Base-by-base conservation (phyloP, 1,140 invertebrate genomes). In the Dinothrombium tinctorium region DNA sequence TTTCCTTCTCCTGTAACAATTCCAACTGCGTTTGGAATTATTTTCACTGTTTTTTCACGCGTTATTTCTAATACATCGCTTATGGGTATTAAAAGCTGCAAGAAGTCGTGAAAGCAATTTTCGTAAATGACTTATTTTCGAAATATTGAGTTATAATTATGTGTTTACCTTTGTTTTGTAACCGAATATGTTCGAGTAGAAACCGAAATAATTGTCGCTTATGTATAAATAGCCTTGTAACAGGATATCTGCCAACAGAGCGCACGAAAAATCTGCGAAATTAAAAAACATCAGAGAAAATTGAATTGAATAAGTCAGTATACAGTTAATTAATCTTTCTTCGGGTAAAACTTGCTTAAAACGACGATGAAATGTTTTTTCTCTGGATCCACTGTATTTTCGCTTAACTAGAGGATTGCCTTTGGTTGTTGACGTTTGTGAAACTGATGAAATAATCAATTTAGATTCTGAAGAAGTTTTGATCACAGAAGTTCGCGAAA, bases 141-240 rank as follows among this genome's bases (percentile, higher is more conserved):
- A 15, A 29, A 29, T 15, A 2, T 29, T n/a, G 28, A 3, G 28
- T 28, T 7, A 28, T 28, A 28, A 28, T 7, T n/a, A 28, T 28
- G 26, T 28, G 4, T 29, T 67, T 61, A 82, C 77, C 68, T 80
- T 80, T 49, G 79, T 82, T 38, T 86, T 76, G 59, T 83, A 79
- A 44, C 81, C 82, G 59, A 86, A 83, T 35, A 90, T 81, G 55
- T 87, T 87, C 36, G 82, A 87, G 60, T 90, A 83, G 64, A 90
- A 90, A 41, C 80, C 83, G 61, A 87, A 83, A 60, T 82, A 83
- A 54, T 84, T 81, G 55, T 78, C 74, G 36, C 81, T 84, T 49
- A 89, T 82, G 62, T 86, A 90, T 41, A 90, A 66, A 54, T 82
- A 75, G 24, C 83, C 82, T 60, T 87, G 82, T 6, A 87, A 68